Evolutionary conservation across 1,140 invertebrate species (phyloP).

Genomic region (Halyomorpha halys): DNA sequence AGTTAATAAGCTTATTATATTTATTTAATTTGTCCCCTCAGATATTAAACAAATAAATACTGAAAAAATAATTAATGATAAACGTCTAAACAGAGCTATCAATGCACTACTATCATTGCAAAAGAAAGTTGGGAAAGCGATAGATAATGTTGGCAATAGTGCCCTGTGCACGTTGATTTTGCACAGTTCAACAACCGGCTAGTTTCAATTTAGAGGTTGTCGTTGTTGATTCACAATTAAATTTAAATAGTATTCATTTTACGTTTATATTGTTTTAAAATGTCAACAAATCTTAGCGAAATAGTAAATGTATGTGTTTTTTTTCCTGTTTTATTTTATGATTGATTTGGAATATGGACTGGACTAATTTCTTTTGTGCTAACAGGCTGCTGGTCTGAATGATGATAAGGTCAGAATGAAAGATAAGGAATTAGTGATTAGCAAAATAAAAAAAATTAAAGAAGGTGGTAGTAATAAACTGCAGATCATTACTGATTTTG

Average conservation of each 20-base stretch:
- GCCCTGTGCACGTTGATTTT: no score
- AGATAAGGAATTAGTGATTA: slow-evolving; percentile 19
- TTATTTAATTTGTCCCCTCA: no score
- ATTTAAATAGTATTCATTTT: neutral
- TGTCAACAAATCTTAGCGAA: neutral
- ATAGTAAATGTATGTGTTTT: neutral
- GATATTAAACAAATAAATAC: no score
- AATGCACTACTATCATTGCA: no score
- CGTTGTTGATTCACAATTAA: no score
- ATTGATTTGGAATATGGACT: neutral
- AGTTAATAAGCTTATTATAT: no score
- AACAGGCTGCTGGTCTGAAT: slow-evolving; percentile 19
- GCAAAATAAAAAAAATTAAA: slow-evolving; percentile 53
- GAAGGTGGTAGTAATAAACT: slow-evolving; percentile 53
- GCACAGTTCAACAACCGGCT: no score
- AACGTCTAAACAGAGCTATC: no score
- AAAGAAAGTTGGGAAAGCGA: no score
- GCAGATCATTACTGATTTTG: slow-evolving; percentile 77
- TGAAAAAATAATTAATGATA: no score
- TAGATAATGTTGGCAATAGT: no score
- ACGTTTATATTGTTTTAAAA: neutral
- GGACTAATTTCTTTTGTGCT: neutral
- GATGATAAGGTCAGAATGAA: slow-evolving; percentile 20
- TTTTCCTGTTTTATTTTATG: neutral
- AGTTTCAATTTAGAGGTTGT: no score